Base-by-base conservation (phyloP, 2,113 vertebrate genomes). In the Potamarius usumacintae region DNA sequence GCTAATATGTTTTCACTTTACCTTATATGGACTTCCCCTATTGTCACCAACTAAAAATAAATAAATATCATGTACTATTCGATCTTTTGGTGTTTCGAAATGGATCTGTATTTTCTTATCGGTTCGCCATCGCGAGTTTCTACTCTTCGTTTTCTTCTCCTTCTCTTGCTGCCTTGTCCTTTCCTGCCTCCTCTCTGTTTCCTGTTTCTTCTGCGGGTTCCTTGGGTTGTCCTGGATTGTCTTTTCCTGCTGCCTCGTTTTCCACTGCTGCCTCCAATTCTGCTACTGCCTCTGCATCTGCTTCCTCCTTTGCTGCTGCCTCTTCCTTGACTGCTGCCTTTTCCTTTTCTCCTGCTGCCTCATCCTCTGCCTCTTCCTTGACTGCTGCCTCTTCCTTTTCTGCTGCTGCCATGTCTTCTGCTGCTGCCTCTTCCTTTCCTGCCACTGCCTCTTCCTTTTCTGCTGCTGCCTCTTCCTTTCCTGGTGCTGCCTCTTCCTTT, bases 241-340 rank as follows among this genome's bases (percentile, higher is more conserved):
- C 88, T 14, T 53, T 72, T 86, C 91, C 89, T 86, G 90, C 93
- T 50, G 1, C 87, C 7, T 34, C 88, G 25, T 88, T 86, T 82
- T 86, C 76, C 88, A 92, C 92, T 86, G 71, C 92, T 91, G 87
- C 72, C 55, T 30, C 72, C 62, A 34, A 30, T 6, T 90, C 90
- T 72, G 91, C 94, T 80, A 88, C 91, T 86, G 85, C 88, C n/a
- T 86, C 92, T 34, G 91, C 92, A 84, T 60, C 92, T 91, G 84
- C 76, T 50, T n/a, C 74, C 60, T 12, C 87, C 79, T 86, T 74
- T 89, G 92, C 92, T 85, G 42, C 77, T 30, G 58, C 79, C 65
- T 84, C 87, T n/a, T 82, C 74, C 8, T 34, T 81, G 12, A 2
- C 34, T 1, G 34, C 50, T 17, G 50, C 83, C 53, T 5, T 55